These are phyloP conservation scores for Tiliacea aurago DNA, from an alignment of 2,888 invertebrate species.

Conservation along the genomic window DNA sequence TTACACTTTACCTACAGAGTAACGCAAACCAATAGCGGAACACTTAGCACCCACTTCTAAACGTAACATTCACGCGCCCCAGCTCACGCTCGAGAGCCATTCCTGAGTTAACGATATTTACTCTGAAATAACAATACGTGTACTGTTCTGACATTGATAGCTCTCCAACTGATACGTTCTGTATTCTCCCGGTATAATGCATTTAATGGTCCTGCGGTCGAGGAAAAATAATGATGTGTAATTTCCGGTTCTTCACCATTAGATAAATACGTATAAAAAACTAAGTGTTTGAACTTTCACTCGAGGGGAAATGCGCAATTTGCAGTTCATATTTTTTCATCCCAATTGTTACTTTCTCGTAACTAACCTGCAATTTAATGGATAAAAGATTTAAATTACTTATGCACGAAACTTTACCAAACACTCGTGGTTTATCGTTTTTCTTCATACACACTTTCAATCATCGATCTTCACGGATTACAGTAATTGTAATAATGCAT, in stretches of 20 bases:
- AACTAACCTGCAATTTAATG: slow-evolving; percentile 85
- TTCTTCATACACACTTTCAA: slow-evolving; percentile 75
- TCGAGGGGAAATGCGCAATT: slow-evolving; percentile 76
- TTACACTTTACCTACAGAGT: slow-evolving; percentile 84
- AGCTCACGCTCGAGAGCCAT: slow-evolving; percentile 74
- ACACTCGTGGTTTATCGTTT: slow-evolving; percentile 78
- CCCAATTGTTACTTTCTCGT: slow-evolving; percentile 83
- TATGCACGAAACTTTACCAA: slow-evolving; percentile 79
- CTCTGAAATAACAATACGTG: slow-evolving; percentile 78
- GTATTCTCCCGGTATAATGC: slow-evolving; percentile 53
- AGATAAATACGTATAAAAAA: slow-evolving; percentile 54
- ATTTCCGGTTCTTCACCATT: slow-evolving; percentile 61
- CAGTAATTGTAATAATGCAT: slow-evolving; percentile 81
- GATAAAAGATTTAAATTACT: slow-evolving; percentile 77
- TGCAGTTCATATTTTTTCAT: slow-evolving; percentile 76
- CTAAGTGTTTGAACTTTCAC: slow-evolving; percentile 78
- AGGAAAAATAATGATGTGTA: slow-evolving; percentile 61
- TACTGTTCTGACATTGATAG: slow-evolving; percentile 76
- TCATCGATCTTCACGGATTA: slow-evolving; percentile 80
- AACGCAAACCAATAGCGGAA: slow-evolving; percentile 80
- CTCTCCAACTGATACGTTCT: slow-evolving; percentile 72
- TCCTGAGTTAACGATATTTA: slow-evolving; percentile 81
- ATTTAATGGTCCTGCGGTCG: slow-evolving; percentile 52
- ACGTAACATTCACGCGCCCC: slow-evolving; percentile 79
- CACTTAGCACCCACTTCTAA: slow-evolving; percentile 84